Percentiles rank a stretch among this genome's conserved stretches.
Evolutionary conservation across 2,888 invertebrate species (phyloP).

Genomic region (Dioctria linearis): DNA sequence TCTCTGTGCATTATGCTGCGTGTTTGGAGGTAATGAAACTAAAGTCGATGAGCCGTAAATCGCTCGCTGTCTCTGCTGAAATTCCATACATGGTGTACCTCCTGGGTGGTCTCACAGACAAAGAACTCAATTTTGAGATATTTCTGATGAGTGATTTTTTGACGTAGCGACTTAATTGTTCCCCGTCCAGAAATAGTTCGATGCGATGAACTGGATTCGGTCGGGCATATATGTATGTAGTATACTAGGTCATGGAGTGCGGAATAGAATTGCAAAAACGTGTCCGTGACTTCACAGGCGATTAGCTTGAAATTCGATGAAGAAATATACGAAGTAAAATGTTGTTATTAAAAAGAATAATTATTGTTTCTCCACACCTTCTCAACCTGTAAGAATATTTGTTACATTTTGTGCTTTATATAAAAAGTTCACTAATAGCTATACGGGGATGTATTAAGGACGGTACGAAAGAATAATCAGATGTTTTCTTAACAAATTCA

Average conservation of each 20-base stretch:
- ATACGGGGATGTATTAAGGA: no score
- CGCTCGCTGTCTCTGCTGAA: constrained; percentile 28
- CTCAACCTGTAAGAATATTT: no score
- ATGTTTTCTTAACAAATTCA: no score
- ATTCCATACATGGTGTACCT: constrained; percentile 18
- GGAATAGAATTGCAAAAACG: not conserved
- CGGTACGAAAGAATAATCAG: no score
- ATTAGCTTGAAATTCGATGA: no score
- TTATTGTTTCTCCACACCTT: no score
- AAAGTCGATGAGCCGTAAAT: constrained; percentile 52
- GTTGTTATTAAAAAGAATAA: no score
- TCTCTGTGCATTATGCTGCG: constrained; percentile 27
- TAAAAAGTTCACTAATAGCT: no score
- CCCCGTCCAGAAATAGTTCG: not conserved
- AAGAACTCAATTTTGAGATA: constrained; percentile 30
- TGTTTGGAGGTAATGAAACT: constrained; percentile 50
- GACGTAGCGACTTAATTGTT: constrained; percentile 38
- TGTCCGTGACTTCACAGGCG: not conserved
- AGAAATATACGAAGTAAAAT: no score
- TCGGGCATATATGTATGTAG: not conserved
- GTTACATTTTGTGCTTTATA: no score
- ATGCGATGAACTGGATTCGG: not conserved
- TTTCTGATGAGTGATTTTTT: constrained; percentile 44
- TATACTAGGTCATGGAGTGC: not conserved
- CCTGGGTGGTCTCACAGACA: constrained; percentile 43